A percentile compares a stretch with the other conserved stretches of the same genome.
These are phyloP conservation scores for Heptranchias perlo DNA, from an alignment of 2,113 vertebrate genomes.

Conservation along the genomic window DNA sequence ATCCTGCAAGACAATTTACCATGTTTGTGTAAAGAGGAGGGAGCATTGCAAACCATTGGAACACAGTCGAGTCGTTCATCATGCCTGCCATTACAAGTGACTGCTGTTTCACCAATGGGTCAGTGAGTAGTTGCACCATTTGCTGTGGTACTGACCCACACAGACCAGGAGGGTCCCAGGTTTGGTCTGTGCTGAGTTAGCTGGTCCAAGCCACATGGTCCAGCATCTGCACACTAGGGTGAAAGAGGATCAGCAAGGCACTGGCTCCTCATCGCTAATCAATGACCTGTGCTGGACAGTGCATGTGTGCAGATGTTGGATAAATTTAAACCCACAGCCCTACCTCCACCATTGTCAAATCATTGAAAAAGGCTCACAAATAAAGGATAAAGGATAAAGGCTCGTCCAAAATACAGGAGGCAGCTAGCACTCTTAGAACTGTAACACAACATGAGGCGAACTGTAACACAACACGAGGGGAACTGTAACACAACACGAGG, in stretches of 20 bases:
- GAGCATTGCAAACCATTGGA: not conserved
- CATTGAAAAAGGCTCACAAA: not conserved
- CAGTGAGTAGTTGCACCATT: not conserved
- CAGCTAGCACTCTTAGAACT: not conserved
- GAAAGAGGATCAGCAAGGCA: not conserved
- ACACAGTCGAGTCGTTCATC: not conserved
- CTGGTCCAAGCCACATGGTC: not conserved
- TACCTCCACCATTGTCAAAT: not conserved
- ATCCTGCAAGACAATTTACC: not conserved
- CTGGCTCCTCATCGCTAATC: not conserved
- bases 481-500: not conserved
- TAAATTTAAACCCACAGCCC: not conserved
- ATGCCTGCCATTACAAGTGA: not conserved
- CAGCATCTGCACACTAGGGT: not conserved
- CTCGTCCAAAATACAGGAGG: not conserved
- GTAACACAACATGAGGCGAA: not conserved
- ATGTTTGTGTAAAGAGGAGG: not conserved
- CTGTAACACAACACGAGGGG: not conserved
- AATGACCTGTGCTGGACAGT: not conserved
- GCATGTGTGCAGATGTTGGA: not conserved
- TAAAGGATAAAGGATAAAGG: no score
- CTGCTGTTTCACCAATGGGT: not conserved
- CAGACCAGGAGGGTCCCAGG: not conserved
- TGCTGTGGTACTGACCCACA: not conserved
- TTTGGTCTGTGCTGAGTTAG: not conserved